phyloP scores from a whole-genome alignment of 2,888 invertebrate genomes.

The Miltochrista miniata region DNA sequence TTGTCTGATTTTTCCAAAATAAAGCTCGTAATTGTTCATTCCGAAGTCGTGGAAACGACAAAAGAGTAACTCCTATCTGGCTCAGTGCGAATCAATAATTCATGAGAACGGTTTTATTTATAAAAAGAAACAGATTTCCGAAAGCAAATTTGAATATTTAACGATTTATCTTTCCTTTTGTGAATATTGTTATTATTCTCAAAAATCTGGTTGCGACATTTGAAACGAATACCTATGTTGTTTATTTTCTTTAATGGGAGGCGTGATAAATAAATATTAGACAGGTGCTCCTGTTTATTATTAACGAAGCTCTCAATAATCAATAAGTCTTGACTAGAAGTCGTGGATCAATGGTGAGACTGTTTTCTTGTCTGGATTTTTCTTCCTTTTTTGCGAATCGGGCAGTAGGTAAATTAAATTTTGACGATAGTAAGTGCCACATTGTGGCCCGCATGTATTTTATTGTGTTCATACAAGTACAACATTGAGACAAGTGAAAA shows the following conservation, averaged over 20 bases:
- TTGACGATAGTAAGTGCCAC: too few relatives aligned
- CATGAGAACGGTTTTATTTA: conserved; percentile 31
- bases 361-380: too few relatives aligned
- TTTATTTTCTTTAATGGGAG: too few relatives aligned
- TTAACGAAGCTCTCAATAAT: too few relatives aligned
- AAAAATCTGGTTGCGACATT: conserved; percentile 24
- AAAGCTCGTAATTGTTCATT: conserved; percentile 18
- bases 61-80: conserved; percentile 12
- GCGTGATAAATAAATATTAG: neutral
- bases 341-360: too few relatives aligned
- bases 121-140: conserved; percentile 26
- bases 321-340: too few relatives aligned
- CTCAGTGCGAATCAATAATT: conserved; percentile 31
- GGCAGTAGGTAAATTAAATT: too few relatives aligned
- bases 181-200: conserved; percentile 22
- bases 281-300: too few relatives aligned
- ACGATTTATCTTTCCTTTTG: conserved; percentile 24
- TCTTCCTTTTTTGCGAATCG: too few relatives aligned
- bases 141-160: conserved; percentile 31
- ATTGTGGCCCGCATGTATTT: too few relatives aligned
- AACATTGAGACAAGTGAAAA: too few relatives aligned
- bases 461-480: too few relatives aligned
- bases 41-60: conserved; percentile 19
- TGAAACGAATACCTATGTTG: neutral
- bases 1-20: neutral